Base-by-base conservation (phyloP, 2,113 vertebrate species). In the Sus scrofa region DNA sequence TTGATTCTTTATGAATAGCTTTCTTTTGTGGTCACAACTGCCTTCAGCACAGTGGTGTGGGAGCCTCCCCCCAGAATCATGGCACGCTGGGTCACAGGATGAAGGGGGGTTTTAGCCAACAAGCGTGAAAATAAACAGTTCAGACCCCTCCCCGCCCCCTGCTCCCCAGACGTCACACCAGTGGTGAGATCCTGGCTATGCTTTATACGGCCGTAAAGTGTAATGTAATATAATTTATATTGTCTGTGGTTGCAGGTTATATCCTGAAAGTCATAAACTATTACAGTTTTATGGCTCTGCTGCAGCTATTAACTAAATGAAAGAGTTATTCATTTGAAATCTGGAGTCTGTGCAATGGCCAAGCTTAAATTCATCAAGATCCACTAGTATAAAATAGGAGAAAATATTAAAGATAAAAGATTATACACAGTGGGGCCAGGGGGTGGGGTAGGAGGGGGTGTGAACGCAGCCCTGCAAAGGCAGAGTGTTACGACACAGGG, bases 231-330 rank as follows among this genome's bases (percentile, higher is more conserved):
- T 97, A 97, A 98, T 98, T 98, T 98, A 98, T 98, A 98, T 98
- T 98, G 98, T 98, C 98, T 98, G 97, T 97, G 97, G 98, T 96
- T 98, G 97, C 97, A 98, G 98, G 98, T 98, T 98, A 96, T 94
- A 98, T 98, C 98, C 97, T 97, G 97, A 94, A 98, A 98, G 98
- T 92, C 22, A 63, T 98, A 98, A 98, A 98, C 95, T 95, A 96
- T 97, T 97, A 94, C 95, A 93, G 96, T 92, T 98, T 98, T 98
- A 98, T 91, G 96, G 97, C 96, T 97, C 93, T 97, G 96, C 97
- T 98, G 97, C 97, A 98, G 97, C 97, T 97, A 97, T 98, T 98
- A 98, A 96, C 97, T 97, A 98, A 98, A 98, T 97, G 97, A 98
- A 98, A 97, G 96, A 97, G 90, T 97, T 98, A 97, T 98, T 98